These are phyloP conservation scores for Agriopis aurantiaria DNA, from an alignment of 2,888 invertebrate species.

Conservation along the genomic window DNA sequence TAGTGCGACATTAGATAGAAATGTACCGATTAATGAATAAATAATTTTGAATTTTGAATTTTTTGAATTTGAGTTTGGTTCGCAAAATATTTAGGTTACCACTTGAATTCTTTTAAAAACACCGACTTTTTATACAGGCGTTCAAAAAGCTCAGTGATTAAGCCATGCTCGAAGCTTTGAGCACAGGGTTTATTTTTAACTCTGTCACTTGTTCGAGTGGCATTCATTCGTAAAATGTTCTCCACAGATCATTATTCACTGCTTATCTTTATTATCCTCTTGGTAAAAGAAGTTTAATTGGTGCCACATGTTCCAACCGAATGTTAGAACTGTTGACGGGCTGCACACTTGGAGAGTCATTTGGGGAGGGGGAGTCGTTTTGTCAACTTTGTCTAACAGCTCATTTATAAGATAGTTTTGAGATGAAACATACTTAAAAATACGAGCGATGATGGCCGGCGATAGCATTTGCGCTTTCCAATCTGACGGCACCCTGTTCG, in stretches of 20 bases:
- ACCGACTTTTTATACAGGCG: background rate
- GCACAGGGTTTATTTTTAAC: constrained; percentile 53
- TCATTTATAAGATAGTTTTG: constrained; percentile 26
- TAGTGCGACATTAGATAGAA: no score
- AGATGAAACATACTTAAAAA: background rate
- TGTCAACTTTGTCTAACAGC: constrained; percentile 52
- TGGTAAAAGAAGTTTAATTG: constrained; percentile 82
- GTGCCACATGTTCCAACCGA: constrained; percentile 78
- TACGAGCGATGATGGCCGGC: no score
- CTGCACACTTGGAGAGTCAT: constrained; percentile 60
- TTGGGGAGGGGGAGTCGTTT: constrained; percentile 49
- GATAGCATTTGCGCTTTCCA: no score
- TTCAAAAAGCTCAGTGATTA: constrained; percentile 24
- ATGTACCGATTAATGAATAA: no score
- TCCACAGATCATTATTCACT: constrained; percentile 80
- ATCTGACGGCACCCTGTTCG: no score
- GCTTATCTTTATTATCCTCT: constrained; percentile 81
- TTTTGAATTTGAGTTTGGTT: no score
- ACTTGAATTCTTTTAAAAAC: constrained; percentile 8
- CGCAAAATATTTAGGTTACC: constrained; percentile 9
- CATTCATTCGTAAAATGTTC: constrained; percentile 79
- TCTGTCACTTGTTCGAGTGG: constrained; percentile 75
- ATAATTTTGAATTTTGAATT: no score
- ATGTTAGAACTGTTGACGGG: constrained; percentile 69
- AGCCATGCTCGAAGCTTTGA: constrained; percentile 37